Evolutionary conservation across 1,140 invertebrate species (phyloP), one percentile per base, ranked within the genome.

Genomic region (Tribolium castaneum): DNA sequence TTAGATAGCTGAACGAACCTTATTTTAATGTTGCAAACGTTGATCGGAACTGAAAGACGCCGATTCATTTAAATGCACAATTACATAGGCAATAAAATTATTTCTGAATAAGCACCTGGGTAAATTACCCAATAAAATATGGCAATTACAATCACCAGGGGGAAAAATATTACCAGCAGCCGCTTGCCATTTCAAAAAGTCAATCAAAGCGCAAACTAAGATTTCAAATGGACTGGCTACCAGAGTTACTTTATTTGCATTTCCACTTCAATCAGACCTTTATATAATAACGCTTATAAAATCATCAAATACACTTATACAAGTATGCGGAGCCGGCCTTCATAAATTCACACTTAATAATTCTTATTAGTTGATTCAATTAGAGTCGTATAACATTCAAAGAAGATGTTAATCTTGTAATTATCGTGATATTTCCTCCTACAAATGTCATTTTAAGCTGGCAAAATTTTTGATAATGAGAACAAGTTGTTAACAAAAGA

Each of bases 321-420:
- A 45, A 45, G 39, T 9, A 45, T 45, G n/a, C 59, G 1, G 4
- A 6, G 10, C n/a, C 30, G 59, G 30, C 59, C 59, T 66, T 66
- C 25, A 66, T 35, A 66, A 66, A 66, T 66, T 66, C 59, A 35
- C 59, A 66, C 59, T 66, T 14, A 66, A 59, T 35, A 66, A 35
- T 35, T 12, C 30, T 14, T 66, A 66, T 66, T 66, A 66, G 59
- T 30, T 66, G 10, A 35, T 66, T 66, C 59, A 66, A 35, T 66
- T 35, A 35, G 59, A 59, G 54, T 22, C 14, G 14, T 66, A 35
- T 30, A 34, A 13, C 59, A 66, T 13, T 35, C 10, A 35, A 12
- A 66, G 59, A 66, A 66, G 59, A 66, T 35, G 59, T 35, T 66
- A 59, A 59, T 30, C 10, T 59, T n/a, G 19, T 59, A 59, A 59